Conservation (phyloP, 2,113 vertebrate species). For the Caranx ignobilis region DNA sequence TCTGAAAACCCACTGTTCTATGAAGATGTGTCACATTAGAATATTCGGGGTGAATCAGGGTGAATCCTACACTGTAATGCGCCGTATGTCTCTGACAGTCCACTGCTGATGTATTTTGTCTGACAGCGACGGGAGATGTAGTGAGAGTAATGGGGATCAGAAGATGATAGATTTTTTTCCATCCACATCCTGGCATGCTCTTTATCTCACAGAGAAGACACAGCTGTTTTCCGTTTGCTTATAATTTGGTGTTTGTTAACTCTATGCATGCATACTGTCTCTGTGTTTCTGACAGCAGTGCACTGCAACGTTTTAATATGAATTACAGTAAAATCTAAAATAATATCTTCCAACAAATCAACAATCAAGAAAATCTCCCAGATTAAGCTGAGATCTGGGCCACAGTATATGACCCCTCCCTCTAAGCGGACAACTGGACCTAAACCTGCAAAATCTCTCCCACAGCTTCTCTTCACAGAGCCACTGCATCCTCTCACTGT, state of each 20-base stretch:
- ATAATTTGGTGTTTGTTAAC: not conserved
- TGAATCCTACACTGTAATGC: conserved; percentile 7
- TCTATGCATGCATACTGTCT: not conserved
- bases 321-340: not conserved
- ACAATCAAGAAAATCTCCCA: too few species aligned
- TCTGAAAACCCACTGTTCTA: conserved; percentile 8
- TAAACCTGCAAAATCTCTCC: too few species aligned
- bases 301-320: not conserved
- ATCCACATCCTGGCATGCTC: conserved; percentile 20
- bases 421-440: too few species aligned
- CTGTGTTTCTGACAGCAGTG: conserved; percentile 1
- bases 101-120: conserved; percentile 13
- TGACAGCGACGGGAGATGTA: conserved; percentile 16
- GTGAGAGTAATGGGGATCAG: conserved; percentile 44
- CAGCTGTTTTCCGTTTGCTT: not conserved
- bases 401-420: too few species aligned
- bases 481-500: too few species aligned
- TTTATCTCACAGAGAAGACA: conserved; percentile 40
- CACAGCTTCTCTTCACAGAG: too few species aligned
- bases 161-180: conserved; percentile 48
- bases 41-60: conserved; percentile 21
- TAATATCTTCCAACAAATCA: too few species aligned
- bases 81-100: conserved; percentile 1
- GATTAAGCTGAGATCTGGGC: too few species aligned
- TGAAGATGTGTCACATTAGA: conserved; percentile 13